Base-by-base conservation (phyloP, 2,888 invertebrate genomes). In the Platynereis dumerilii region DNA sequence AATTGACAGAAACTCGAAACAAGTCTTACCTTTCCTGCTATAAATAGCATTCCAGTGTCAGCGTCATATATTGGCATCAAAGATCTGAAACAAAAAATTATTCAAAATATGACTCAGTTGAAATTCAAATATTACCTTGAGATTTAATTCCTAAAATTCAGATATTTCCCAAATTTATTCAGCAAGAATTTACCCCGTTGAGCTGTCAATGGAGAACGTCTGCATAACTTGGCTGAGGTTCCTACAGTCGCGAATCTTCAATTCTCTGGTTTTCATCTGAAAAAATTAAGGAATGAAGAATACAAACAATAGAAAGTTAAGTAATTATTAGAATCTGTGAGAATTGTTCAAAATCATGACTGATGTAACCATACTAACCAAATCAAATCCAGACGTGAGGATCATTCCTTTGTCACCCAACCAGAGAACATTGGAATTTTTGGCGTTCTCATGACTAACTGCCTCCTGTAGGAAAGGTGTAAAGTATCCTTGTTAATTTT, bases 21-120 rank as follows among this genome's bases (percentile, higher is more conserved):
- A n/a, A n/a, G n/a, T n/a, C 70, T 72, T 74, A 84, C 96, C 87
- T 96, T 96, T 48, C 96, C 96, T 63, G 93, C 93, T 65, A 97
- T 86, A 87, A 96, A 96, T 67, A 96, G 87, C 94, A 97, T 95
- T 76, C 92, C 92, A 48, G 97, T 96, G 79, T 97, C 96, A 17
- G 91, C 86, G 85, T 97, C 97, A 83, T 90, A 96, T 5, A 96
- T 87, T 0, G 96, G 96, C 88, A 96, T 94, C 69, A 96, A 86
- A 67, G 95, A 91, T 29, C 89, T 89, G 75, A 28, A 80, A 69
- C 57, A 74, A 42, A 52, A 22, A 20, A 22, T n/a, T 52, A 52
- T 20, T 20, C 52, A 52, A 10, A 52, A 52, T 52, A 52, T 17
- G 12, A 17, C 12, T 17, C 12, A 42, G 17, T 42, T 42, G 44